A percentile compares a stretch with the other conserved stretches of the same genome.
Conservation (phyloP, 2,113 vertebrate species). For the Epinephelus cyanopodus region DNA sequence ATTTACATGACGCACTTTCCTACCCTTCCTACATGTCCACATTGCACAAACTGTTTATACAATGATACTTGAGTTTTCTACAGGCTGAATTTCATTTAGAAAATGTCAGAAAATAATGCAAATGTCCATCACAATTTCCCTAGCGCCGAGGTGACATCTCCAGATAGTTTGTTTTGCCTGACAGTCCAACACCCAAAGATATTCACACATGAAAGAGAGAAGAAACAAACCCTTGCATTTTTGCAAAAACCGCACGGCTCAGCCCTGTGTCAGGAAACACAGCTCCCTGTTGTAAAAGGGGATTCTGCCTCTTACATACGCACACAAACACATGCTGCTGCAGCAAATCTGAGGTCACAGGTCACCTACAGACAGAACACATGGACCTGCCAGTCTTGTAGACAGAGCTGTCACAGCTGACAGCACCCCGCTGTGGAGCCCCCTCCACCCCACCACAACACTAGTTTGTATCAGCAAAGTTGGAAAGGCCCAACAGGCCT, state of each 20-base stretch:
- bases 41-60: neutral
- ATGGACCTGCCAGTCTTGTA: slow-evolving; percentile 67
- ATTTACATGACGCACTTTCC: neutral
- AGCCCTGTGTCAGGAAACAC: neutral
- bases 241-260: neutral
- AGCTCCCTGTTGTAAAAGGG: slow-evolving; percentile 7
- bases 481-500: neutral
- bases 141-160: neutral
- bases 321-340: slow-evolving; percentile 22
- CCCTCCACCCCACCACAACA: neutral
- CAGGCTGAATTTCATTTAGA: neutral
- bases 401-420: slow-evolving; percentile 60
- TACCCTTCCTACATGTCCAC: neutral
- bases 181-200: neutral
- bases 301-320: slow-evolving; percentile 10
- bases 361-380: slow-evolving; percentile 59
- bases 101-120: neutral
- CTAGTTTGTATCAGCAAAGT: neutral
- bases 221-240: neutral
- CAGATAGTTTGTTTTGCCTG: neutral
- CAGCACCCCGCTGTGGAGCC: neutral
- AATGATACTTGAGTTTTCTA: neutral
- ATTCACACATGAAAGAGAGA: neutral
- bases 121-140: neutral
- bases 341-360: slow-evolving; percentile 65